A percentile compares a stretch with the other conserved stretches of the same genome.
Conservation (phyloP, 2,113 vertebrate species). For the Himantopus leucocephalus region DNA sequence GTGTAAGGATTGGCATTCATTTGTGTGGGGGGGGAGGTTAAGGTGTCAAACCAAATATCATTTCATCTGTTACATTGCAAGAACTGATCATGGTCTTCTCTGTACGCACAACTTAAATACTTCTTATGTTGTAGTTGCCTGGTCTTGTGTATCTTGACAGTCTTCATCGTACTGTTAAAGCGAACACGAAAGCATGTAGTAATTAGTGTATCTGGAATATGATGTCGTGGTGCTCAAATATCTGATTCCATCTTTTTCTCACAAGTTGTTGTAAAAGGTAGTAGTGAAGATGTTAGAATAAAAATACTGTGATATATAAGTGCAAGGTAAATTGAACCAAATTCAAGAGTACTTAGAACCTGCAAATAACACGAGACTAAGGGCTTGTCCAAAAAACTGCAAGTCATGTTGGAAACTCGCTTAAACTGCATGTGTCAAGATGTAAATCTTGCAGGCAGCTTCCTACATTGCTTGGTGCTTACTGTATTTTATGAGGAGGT, state of each 20-base stretch:
- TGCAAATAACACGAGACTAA: not conserved
- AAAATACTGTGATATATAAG: not conserved
- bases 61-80: not conserved
- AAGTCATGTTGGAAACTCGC: not conserved
- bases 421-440: not conserved
- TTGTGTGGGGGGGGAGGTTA: not conserved
- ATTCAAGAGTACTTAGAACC: not conserved
- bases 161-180: not conserved
- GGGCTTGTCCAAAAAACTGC: not conserved
- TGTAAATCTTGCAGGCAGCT: not conserved
- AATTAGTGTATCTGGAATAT: not conserved
- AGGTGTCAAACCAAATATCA: not conserved
- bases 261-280: not conserved
- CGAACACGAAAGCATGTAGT: not conserved
- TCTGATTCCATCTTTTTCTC: not conserved
- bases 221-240: not conserved
- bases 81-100: not conserved
- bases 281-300: not conserved
- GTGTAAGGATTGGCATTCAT: not conserved
- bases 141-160: not conserved
- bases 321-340: not conserved
- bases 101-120: accelerated
- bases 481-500: not conserved
- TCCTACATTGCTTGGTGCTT: not conserved
- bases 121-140: not conserved